These are phyloP conservation scores for Hypanus sabinus DNA, from an alignment of 2,113 vertebrate species.

Conservation along the genomic window DNA sequence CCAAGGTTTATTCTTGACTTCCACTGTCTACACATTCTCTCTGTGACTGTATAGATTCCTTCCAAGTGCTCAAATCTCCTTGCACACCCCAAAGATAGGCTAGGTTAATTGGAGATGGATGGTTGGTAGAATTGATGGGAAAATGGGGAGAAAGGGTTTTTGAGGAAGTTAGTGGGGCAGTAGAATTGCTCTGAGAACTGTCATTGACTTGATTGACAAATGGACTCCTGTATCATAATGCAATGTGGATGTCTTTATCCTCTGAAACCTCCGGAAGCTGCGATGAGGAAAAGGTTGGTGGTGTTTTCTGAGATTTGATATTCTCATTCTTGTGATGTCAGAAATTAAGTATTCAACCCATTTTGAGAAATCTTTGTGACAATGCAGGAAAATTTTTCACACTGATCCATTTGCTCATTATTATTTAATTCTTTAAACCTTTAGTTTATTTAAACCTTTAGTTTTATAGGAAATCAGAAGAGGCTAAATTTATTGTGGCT, in stretches of 20 bases:
- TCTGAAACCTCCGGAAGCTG: neutral
- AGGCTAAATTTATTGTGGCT: neutral
- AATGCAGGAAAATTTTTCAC: neutral
- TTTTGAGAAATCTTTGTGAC: constrained; percentile 11
- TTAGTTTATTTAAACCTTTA: neutral
- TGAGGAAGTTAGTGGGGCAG: too few relatives aligned
- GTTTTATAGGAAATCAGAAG: neutral
- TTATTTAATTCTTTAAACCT: neutral
- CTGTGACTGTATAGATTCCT: too few relatives aligned
- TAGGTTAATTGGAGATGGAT: too few relatives aligned
- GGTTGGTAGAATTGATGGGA: too few relatives aligned
- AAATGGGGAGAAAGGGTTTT: too few relatives aligned
- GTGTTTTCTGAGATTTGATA: neutral
- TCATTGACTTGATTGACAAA: neutral
- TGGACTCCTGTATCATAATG: neutral
- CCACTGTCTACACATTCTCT: too few relatives aligned
- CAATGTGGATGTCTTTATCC: too few relatives aligned
- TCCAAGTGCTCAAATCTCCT: too few relatives aligned
- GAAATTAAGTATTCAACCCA: neutral
- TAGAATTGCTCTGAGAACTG: too few relatives aligned
- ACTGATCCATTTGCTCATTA: neutral
- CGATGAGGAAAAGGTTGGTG: neutral
- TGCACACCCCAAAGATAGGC: too few relatives aligned
- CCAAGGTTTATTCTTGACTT: too few relatives aligned
- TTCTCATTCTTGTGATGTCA: neutral